Percentiles rank a stretch among this genome's conserved stretches.
These are phyloP conservation scores for Erethizon dorsatum DNA, from an alignment of 2,797 vertebrate species.

Conservation along the genomic window DNA sequence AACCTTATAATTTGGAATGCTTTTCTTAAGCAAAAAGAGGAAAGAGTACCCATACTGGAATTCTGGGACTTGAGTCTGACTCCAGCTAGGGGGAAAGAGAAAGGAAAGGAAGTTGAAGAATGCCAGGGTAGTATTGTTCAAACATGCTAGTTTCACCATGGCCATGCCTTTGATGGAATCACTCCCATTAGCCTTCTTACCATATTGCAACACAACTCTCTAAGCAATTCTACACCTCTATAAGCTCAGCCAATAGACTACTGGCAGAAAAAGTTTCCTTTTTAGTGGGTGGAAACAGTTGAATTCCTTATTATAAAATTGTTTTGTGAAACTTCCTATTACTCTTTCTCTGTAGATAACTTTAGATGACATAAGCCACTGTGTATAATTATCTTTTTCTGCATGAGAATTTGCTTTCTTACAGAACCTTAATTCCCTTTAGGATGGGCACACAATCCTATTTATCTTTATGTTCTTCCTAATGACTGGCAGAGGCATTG, in stretches of 20 bases:
- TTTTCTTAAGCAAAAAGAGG: constrained; percentile 32
- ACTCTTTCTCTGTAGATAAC: constrained; percentile 1
- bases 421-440: background rate
- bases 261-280: constrained; percentile 6
- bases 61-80: background rate
- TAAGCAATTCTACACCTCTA: background rate
- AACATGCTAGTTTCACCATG: background rate
- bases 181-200: constrained; percentile 15
- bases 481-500: background rate
- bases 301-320: constrained; percentile 54
- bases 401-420: background rate
- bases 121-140: background rate
- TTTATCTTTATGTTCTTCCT: constrained; percentile 48
- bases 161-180: background rate
- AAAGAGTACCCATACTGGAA: background rate
- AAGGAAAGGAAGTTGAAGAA: background rate
- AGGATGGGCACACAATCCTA: background rate
- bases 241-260: constrained; percentile 13
- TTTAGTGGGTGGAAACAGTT: background rate
- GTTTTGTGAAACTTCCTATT: constrained; percentile 20
- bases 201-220: background rate
- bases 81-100: constrained; percentile 1
- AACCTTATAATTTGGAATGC: background rate
- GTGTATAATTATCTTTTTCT: background rate
- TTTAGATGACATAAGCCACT: background rate